Evolutionary conservation across 2,797 vertebrate genomes (phyloP), one percentile per base, ranked within the genome.

Genomic region (Aeoliscus strigatus): DNA sequence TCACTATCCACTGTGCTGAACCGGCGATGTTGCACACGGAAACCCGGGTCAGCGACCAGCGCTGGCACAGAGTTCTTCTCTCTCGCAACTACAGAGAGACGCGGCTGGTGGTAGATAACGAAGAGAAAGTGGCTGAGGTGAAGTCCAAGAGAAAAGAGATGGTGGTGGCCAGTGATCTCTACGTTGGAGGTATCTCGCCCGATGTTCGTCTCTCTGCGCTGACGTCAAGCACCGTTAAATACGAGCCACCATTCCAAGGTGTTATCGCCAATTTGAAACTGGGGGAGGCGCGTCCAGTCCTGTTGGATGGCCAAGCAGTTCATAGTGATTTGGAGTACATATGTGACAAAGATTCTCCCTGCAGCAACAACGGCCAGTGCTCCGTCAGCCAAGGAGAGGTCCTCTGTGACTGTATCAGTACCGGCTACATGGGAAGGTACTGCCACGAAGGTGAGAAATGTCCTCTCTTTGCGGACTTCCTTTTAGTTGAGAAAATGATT

Each of bases 191-290:
- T 1, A 90, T 97, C 73, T 91, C 94, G 0, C 93, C 94, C 0
- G 94, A 97, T 2, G 91, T 98, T 11, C 91, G 94, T 2, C 91
- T 97, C 6, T 97, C 93, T 0, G 93, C 93, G 2, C 85, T 97
- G 39, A 96, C 94, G 0, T 94, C 94, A 52, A 94, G 93, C 89
- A 93, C 92, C 0, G 93, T 93, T 28, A 96, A 95, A 76, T 96
- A 96, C 4, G 94, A 96, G 79, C 89, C 91, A 1, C 92, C 93
- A 0, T 96, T 94, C 85, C 86, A 77, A 1, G 94, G 94, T 5
- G 77, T 94, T 21, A 79, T 98, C 44, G 91, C 86, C 60, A 91
- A 94, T 76, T 72, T 98, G 51, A 91, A 90, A 74, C 49, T 96
- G 48, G 92, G 90, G 3, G 94, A 92, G 40, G 83, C 75, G 0